Conservation (phyloP, 2,113 vertebrate species). For the Chrysochloris asiatica region DNA sequence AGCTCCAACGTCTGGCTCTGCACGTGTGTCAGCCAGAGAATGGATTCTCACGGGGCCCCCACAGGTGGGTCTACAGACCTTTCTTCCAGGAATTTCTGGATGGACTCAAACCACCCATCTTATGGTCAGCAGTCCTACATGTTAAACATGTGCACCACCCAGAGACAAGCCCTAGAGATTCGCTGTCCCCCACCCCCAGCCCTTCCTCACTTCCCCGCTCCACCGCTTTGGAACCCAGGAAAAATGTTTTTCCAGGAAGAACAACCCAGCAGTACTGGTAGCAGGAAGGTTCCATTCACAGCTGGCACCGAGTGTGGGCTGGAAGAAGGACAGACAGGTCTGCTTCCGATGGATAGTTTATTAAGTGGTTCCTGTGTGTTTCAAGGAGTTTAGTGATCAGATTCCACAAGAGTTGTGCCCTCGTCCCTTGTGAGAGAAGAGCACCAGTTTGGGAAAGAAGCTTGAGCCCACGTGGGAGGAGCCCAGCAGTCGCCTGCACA, state of each 20-base stretch:
- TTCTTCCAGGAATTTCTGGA: neutral
- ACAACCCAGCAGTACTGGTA: fast-evolving
- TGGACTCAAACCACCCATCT: neutral
- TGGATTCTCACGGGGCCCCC: no score
- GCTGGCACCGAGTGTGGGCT: fast-evolving
- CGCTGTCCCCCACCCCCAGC: fast-evolving
- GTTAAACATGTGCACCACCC: neutral
- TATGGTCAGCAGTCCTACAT: neutral
- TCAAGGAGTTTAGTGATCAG: neutral
- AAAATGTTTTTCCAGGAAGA: neutral
- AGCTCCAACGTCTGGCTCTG: no score
- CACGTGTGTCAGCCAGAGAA: no score
- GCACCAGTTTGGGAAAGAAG: no score
- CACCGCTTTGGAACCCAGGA: neutral
- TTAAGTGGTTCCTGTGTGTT: neutral
- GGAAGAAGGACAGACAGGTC: neutral
- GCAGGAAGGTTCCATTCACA: neutral
- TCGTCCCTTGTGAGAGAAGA: no score
- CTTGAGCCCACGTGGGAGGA: no score
- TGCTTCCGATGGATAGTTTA: neutral
- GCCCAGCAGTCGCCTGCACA: no score
- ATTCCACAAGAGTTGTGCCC: no score
- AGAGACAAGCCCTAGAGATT: neutral
- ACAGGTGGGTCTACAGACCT: neutral
- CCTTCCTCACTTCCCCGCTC: neutral